Conservation (phyloP, 1,140 invertebrate species). For the Drosophila parvula region DNA sequence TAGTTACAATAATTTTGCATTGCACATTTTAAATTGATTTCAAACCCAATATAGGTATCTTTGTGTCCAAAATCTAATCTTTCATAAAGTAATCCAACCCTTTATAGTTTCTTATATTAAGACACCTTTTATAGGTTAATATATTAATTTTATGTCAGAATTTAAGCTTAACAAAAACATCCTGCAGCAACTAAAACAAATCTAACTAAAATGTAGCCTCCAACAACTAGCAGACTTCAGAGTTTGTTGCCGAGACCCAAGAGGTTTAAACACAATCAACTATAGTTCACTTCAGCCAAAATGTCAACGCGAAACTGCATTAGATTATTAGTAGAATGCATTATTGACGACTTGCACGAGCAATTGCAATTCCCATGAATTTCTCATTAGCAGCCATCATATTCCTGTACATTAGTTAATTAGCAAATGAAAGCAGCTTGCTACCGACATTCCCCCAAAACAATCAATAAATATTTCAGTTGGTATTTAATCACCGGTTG, state of each 20-base stretch:
- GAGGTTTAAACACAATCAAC: background rate
- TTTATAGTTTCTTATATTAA: background rate
- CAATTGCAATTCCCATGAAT: constrained; percentile 5
- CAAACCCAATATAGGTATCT: background rate
- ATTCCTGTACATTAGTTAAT: constrained; percentile 4
- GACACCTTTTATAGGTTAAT: background rate
- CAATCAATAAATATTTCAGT: constrained; percentile 22
- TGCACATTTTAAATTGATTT: background rate
- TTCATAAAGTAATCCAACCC: background rate
- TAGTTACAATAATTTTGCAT: too few species aligned
- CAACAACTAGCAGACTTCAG: background rate
- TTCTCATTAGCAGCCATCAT: background rate
- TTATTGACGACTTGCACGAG: background rate
- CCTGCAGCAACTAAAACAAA: background rate
- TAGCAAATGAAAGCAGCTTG: constrained; percentile 12
- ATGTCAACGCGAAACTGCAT: background rate
- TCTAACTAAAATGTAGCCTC: too few species aligned
- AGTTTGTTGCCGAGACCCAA: background rate
- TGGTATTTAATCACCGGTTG: constrained; percentile 25
- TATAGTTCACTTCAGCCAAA: background rate
- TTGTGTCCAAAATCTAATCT: background rate
- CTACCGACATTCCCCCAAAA: background rate
- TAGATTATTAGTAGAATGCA: background rate
- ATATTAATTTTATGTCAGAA: background rate
- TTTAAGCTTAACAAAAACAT: background rate